Percentiles rank a stretch among this genome's conserved stretches.
Conservation (phyloP, 2,888 invertebrate species). For the Antheraea assamensis region DNA sequence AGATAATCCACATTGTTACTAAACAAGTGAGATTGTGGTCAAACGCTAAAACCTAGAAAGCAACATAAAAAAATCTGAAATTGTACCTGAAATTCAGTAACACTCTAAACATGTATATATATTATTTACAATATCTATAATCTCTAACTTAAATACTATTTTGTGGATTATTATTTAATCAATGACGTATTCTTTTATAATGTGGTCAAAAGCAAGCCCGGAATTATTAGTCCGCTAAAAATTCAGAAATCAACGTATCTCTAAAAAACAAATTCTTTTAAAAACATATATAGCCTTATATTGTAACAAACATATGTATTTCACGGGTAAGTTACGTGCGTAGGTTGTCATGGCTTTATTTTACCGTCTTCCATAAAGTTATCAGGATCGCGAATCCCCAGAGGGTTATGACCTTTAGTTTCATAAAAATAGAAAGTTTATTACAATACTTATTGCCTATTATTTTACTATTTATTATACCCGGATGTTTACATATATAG, state of each 20-base stretch:
- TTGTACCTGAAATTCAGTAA: too few species aligned
- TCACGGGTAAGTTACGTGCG: constrained; percentile 13
- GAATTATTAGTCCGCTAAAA: too few species aligned
- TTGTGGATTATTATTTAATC: too few species aligned
- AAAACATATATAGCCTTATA: not conserved
- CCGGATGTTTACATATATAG: constrained; percentile 5
- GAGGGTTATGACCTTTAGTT: constrained; percentile 20
- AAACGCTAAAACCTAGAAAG: too few species aligned
- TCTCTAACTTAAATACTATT: too few species aligned
- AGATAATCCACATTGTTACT: too few species aligned
- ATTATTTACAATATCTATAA: too few species aligned
- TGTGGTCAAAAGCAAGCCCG: not conserved
- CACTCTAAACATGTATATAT: too few species aligned
- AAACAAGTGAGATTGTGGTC: too few species aligned
- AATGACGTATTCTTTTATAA: too few species aligned
- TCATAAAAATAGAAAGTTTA: constrained; percentile 22
- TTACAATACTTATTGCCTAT: constrained; percentile 15
- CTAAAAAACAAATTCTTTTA: not conserved
- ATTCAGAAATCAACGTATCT: not conserved
- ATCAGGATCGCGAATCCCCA: constrained; percentile 20
- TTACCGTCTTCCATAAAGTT: constrained; percentile 15
- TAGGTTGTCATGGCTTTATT: constrained; percentile 21
- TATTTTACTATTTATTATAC: constrained; percentile 7
- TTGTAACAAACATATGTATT: not conserved
- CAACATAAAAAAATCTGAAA: too few species aligned